Evolutionary conservation across 2,797 vertebrate species (phyloP).

Genomic region (Darevskia mixta): DNA sequence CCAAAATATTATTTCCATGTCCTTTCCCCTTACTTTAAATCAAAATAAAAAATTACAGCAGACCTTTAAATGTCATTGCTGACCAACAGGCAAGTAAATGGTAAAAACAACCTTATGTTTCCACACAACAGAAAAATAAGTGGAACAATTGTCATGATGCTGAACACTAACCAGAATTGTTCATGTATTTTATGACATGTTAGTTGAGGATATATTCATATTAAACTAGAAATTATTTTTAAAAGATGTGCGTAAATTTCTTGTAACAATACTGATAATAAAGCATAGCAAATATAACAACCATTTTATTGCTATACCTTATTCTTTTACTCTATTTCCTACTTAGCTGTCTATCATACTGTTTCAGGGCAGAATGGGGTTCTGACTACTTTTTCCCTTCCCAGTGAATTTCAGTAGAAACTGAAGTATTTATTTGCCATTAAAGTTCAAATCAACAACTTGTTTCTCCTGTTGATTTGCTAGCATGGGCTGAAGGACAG

Average conservation of each 20-base stretch:
- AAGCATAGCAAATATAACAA: conserved; percentile 42
- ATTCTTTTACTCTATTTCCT: neutral
- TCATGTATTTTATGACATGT: conserved; percentile 24
- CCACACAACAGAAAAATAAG: conserved; percentile 23
- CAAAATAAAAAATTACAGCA: conserved; percentile 55
- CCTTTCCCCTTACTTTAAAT: conserved; percentile 43
- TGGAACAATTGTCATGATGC: neutral
- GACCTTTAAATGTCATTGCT: conserved; percentile 33
- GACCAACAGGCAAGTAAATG: conserved; percentile 33
- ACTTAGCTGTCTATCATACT: conserved; percentile 42
- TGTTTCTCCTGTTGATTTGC: conserved; percentile 45
- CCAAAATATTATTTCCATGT: conserved; percentile 45
- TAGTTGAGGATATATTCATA: conserved; percentile 7
- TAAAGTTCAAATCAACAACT: conserved; percentile 30
- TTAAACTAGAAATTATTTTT: conserved; percentile 27
- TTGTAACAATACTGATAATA: neutral
- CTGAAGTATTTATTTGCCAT: conserved; percentile 8
- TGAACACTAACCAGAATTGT: neutral
- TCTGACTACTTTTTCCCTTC: neutral
- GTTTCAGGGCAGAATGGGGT: neutral
- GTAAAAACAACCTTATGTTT: neutral
- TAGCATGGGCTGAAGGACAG: conserved; percentile 16
- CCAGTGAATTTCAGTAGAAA: neutral
- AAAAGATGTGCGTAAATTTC: conserved; percentile 18
- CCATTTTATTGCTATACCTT: conserved; percentile 34